phyloP scores from a whole-genome alignment of 2,888 invertebrate species.

The Cerceris ruficornis region DNA sequence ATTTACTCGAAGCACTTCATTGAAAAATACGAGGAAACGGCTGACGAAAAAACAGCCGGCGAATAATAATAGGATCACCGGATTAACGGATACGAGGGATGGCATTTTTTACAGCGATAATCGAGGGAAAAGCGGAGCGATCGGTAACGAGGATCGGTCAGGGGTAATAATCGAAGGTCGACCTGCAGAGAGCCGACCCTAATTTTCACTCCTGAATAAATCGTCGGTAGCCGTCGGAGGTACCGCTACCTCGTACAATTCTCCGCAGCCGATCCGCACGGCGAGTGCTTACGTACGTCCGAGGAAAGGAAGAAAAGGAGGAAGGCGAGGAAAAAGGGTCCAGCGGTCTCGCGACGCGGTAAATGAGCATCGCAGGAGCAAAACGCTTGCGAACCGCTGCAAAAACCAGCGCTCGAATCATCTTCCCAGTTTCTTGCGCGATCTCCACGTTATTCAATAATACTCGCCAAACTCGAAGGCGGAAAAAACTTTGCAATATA shows the following conservation, averaged over 20 bases:
- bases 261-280: slow-evolving; percentile 45
- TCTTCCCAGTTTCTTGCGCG: not conserved
- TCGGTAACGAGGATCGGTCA: slow-evolving; percentile 32
- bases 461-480: no score
- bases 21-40: no score
- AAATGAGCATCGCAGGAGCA: slow-evolving; percentile 22
- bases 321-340: slow-evolving; percentile 22
- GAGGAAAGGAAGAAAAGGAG: slow-evolving; percentile 35
- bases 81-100: not conserved
- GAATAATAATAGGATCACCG: not conserved
- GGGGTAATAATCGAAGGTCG: slow-evolving; percentile 43
- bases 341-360: slow-evolving; percentile 17
- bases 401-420: slow-evolving; percentile 33
- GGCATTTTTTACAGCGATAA: slow-evolving; percentile 7
- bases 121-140: slow-evolving; percentile 15
- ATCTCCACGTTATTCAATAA: no score
- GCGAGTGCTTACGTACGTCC: slow-evolving; percentile 12
- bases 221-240: slow-evolving; percentile 53
- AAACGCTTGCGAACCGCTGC: slow-evolving; percentile 32
- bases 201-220: slow-evolving; percentile 60
- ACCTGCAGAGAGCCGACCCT: slow-evolving; percentile 36
- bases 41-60: no score
- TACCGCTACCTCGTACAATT: slow-evolving; percentile 47
- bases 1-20: no score
- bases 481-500: no score